Conservation (phyloP, 1,140 invertebrate species). For the Trinorchestia longiramus region DNA sequence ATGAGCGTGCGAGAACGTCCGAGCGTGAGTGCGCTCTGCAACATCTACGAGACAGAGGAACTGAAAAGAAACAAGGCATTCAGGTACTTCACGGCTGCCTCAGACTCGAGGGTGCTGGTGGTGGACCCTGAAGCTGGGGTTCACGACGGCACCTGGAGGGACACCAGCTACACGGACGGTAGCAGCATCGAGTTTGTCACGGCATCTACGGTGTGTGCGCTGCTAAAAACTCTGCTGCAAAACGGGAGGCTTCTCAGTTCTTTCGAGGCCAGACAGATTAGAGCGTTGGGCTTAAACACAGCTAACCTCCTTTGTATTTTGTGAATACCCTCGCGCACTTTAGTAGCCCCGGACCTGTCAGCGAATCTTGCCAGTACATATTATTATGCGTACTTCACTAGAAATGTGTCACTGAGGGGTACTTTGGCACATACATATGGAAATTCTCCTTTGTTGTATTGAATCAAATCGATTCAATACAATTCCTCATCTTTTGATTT, state of each 20-base stretch:
- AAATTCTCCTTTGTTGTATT: neutral
- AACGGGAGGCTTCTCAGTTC: too few species aligned
- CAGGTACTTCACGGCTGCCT: conserved; percentile 60
- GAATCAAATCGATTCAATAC: neutral
- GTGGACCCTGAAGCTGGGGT: conserved; percentile 63
- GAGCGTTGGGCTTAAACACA: neutral
- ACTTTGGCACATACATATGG: too few species aligned
- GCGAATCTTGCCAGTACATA: neutral
- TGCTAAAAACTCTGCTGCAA: neutral
- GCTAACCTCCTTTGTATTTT: neutral
- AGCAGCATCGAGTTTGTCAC: conserved; percentile 60
- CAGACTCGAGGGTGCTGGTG: conserved; percentile 55
- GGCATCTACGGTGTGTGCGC: conserved; percentile 53
- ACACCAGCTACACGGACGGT: conserved; percentile 26
- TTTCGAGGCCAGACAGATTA: neutral
- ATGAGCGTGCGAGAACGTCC: conserved; percentile 20
- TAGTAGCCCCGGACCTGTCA: neutral
- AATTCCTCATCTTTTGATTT: neutral
- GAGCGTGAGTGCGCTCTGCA: conserved; percentile 35
- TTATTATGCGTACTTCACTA: too few species aligned
- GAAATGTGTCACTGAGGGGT: too few species aligned
- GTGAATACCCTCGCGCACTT: neutral
- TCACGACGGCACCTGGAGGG: conserved; percentile 64
- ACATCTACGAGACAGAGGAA: conserved; percentile 64
- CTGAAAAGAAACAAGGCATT: conserved; percentile 58